phyloP scores from a whole-genome alignment of 1,140 invertebrate genomes.

The Pteromalus puparum region DNA sequence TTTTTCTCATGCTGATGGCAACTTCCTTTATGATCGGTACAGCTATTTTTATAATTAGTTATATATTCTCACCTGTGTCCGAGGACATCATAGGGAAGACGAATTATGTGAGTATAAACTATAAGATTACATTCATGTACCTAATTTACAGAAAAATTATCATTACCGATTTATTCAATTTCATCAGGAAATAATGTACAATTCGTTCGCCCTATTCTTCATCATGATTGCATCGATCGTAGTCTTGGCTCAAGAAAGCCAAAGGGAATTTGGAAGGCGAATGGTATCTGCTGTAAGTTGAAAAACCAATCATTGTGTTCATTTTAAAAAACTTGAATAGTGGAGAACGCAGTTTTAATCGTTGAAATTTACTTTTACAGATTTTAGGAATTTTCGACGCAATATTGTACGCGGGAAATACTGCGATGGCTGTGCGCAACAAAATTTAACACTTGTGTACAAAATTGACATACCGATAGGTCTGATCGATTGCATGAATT shows the following conservation, averaged over 20 bases:
- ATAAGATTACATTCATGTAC: neutral
- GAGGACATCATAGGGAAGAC: slow-evolving; percentile 52
- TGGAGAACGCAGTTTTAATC: neutral
- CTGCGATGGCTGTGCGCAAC: slow-evolving; percentile 20
- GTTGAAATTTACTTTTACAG: slow-evolving; percentile 16
- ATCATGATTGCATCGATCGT: slow-evolving; percentile 38
- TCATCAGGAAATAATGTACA: slow-evolving; percentile 51
- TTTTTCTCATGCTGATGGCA: slow-evolving; percentile 48
- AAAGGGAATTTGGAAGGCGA: neutral
- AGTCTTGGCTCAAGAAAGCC: slow-evolving; percentile 32
- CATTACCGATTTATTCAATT: neutral
- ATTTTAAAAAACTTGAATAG: too few relatives aligned
- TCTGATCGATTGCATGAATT: too few relatives aligned
- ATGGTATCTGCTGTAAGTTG: slow-evolving; percentile 36
- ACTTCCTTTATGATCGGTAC: slow-evolving; percentile 51
- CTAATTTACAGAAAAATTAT: neutral
- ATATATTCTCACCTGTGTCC: slow-evolving; percentile 48
- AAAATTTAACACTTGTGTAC: slow-evolving; percentile 23
- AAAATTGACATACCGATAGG: too few relatives aligned
- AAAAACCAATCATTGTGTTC: neutral
- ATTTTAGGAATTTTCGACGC: slow-evolving; percentile 46
- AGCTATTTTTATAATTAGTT: slow-evolving; percentile 49
- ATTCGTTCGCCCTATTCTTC: slow-evolving; percentile 37
- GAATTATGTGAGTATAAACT: slow-evolving; percentile 45
- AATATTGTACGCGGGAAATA: slow-evolving; percentile 40